Percentiles rank a stretch among this genome's conserved stretches.
phyloP scores from a whole-genome alignment of 2,797 vertebrate genomes.

The Erithacus rubecula region DNA sequence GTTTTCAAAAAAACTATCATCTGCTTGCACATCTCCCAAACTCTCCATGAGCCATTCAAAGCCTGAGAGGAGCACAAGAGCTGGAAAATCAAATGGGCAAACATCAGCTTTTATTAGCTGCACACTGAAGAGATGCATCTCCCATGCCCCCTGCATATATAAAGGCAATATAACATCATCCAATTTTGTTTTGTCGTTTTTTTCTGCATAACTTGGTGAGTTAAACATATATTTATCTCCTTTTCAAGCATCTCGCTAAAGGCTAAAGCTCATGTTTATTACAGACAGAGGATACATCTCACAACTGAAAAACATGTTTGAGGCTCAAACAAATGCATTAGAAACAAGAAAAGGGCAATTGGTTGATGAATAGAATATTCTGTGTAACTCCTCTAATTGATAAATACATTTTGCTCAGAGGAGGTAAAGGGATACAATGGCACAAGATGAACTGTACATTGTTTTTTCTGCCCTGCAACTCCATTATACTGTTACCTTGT shows the following conservation, averaged over 20 bases:
- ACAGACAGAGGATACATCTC: neutral
- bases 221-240: neutral
- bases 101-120: neutral
- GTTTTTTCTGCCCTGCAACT: neutral
- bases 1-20: neutral
- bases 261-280: conserved; percentile 29
- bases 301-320: neutral
- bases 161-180: neutral
- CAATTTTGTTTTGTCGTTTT: conserved; percentile 2
- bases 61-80: neutral
- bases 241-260: neutral
- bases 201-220: neutral
- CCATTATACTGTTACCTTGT: neutral
- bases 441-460: neutral
- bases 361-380: conserved; percentile 5
- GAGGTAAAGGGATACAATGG: neutral
- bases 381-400: neutral
- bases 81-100: neutral
- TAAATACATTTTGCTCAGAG: neutral
- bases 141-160: neutral
- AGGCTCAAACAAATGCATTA: conserved; percentile 20
- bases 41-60: neutral
- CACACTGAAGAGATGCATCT: neutral
- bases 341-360: conserved; percentile 26
- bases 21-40: neutral